Conservation (phyloP, 2,113 vertebrate species). For the Thamnaconus septentrionalis region DNA sequence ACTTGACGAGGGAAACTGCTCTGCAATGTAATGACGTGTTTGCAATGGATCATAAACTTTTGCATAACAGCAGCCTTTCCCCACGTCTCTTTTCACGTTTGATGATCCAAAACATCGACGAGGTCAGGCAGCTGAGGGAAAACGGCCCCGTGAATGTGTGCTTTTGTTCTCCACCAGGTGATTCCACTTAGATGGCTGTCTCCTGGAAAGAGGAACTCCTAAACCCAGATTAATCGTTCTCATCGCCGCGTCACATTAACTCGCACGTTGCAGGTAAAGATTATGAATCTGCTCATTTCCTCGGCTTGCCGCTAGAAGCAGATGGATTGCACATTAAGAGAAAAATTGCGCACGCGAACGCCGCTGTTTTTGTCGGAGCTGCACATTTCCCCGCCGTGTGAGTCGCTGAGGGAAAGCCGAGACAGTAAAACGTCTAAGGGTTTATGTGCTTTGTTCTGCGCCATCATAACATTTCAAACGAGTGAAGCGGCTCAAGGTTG, state of each 20-base stretch:
- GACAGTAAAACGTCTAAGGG: constrained; percentile 13
- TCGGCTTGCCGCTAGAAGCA: constrained; percentile 52
- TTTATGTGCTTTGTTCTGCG: constrained; percentile 30
- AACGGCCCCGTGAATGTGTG: constrained; percentile 27
- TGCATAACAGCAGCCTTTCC: constrained; percentile 19
- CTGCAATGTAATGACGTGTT: constrained; percentile 57
- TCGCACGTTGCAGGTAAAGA: constrained; percentile 41
- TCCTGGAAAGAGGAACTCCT: constrained; percentile 45
- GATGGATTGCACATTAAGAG: constrained; percentile 70
- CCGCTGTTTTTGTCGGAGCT: too few species aligned
- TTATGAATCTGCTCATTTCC: constrained; percentile 66
- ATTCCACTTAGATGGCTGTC: constrained; percentile 33
- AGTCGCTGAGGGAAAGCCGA: constrained; percentile 42
- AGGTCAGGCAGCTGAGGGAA: constrained; percentile 23
- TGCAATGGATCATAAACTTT: constrained; percentile 57
- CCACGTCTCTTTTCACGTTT: constrained; percentile 3
- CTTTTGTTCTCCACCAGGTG: constrained; percentile 27
- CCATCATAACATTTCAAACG: constrained; percentile 15
- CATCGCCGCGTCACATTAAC: constrained; percentile 10
- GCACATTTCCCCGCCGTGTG: too few species aligned
- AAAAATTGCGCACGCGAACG: too few species aligned
- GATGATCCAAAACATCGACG: constrained; percentile 37
- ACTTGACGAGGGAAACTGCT: constrained; percentile 44
- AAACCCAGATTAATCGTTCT: constrained; percentile 50
- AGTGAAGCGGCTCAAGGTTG: constrained; percentile 13